Percentiles rank a stretch among this genome's conserved stretches.
Evolutionary conservation across 2,888 invertebrate species (phyloP).

Genomic region (Octodonta nipae): DNA sequence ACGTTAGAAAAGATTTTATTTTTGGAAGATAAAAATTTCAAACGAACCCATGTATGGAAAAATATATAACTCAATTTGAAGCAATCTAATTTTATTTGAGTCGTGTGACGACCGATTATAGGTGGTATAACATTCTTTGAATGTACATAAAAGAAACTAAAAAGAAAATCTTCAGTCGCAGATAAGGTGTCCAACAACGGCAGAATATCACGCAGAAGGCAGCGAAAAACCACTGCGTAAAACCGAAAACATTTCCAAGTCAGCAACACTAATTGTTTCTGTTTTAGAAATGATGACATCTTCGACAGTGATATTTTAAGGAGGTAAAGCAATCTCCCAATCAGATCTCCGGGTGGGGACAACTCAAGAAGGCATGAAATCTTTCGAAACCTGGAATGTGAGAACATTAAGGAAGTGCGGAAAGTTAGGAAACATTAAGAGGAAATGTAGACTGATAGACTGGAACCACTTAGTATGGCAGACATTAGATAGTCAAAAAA

Average conservation of each 20-base stretch:
- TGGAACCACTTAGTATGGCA: background rate
- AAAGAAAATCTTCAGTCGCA: conserved; percentile 1
- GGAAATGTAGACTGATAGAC: background rate
- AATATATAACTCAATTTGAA: too few relatives aligned
- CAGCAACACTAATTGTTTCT: conserved; percentile 1
- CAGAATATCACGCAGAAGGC: conserved; percentile 1
- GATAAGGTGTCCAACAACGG: too few relatives aligned
- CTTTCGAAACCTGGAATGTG: too few relatives aligned
- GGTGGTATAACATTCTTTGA: background rate
- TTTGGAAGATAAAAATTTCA: too few relatives aligned
- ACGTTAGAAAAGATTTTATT: too few relatives aligned
- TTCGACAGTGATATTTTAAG: background rate
- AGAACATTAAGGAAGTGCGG: too few relatives aligned
- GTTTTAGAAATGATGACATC: too few relatives aligned
- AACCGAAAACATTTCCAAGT: conserved; percentile 1
- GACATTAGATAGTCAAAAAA: background rate
- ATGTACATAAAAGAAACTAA: conserved; percentile 1
- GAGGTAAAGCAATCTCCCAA: conserved; percentile 1
- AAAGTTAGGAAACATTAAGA: background rate
- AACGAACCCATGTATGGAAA: too few relatives aligned
- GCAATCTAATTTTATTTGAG: too few relatives aligned
- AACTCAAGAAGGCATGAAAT: background rate
- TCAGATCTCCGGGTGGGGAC: conserved; percentile 1
- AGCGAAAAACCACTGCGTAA: conserved; percentile 1
- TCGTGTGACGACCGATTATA: background rate